Evolutionary conservation across 2,888 invertebrate genomes (phyloP).

Genomic region (Oxytorus armatus): DNA sequence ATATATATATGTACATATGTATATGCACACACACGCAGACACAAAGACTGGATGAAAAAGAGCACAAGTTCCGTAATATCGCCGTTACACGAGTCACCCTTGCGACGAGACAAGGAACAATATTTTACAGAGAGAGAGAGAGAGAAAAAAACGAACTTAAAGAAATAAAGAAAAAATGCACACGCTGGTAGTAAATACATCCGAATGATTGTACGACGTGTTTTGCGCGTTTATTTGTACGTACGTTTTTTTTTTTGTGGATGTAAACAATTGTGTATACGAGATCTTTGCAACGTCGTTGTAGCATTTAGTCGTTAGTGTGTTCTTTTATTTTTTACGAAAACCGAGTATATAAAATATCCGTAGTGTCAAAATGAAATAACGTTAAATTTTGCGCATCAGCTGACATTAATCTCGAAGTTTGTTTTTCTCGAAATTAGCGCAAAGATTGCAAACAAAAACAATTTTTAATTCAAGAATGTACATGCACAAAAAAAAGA

Average conservation of each 20-base stretch:
- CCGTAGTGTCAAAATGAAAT: constrained; percentile 13
- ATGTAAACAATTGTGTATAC: constrained; percentile 56
- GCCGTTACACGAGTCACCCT: constrained; percentile 31
- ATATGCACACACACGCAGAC: constrained; percentile 3
- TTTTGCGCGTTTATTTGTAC: constrained; percentile 52
- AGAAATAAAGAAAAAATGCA: constrained; percentile 1
- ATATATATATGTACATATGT: constrained; percentile 61
- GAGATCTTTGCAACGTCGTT: constrained; percentile 71
- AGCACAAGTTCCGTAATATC: constrained; percentile 56
- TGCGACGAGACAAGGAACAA: constrained; percentile 16
- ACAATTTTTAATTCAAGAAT: constrained; percentile 27
- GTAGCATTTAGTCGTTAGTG: constrained; percentile 76
- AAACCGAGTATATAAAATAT: constrained; percentile 43
- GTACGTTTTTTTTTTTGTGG: constrained; percentile 37
- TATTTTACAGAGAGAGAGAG: constrained; percentile 26
- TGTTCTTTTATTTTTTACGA: constrained; percentile 75
- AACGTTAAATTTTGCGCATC: constrained; percentile 15
- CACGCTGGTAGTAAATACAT: constrained; percentile 38
- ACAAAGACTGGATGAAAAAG: constrained; percentile 38
- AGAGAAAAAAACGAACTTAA: background rate
- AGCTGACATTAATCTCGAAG: constrained; percentile 14
- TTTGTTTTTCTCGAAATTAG: constrained; percentile 26
- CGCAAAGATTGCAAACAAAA: constrained; percentile 3
- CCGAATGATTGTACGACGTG: constrained; percentile 52
- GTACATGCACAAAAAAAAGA: constrained; percentile 20